Evolutionary conservation across 30 jellyfish, hydroid and myxozoan species (phyloP), one percentile per base, ranked within the genome.

Genomic region (Hydra vulgaris): DNA sequence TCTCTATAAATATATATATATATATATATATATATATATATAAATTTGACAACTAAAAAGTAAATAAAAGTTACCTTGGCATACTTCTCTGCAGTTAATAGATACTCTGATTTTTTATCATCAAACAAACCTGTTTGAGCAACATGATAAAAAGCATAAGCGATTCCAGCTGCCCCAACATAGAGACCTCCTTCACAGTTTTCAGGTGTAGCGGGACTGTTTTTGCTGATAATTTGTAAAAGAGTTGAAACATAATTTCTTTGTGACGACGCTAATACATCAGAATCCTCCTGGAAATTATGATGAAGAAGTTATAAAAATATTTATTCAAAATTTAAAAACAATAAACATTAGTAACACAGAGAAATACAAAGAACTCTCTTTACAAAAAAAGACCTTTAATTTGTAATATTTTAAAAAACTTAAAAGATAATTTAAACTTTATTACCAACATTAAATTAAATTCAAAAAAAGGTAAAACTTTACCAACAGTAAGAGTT

Each of bases 131-230:
- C 97, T 53, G 95, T 84, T 74, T 87, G 90, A 1, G 99, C 96
- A 17, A 93, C 99, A 79, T 93, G 99, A 56, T 87, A 93, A 71
- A 85, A 93, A 15, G 99, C 99, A 77, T 93, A 93, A 17, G 96
- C 99, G 70, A 93, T 88, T 18, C 99, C 99, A 8, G 96, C 96
- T 4, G 96, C 99, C 17, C 99, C 99, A 72, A 93, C 96, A 74
- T 93, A 93, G 83, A 93, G 54, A 16, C 82, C 99, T 12, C 99
- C 99, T 8, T 88, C 96, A 73, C 96, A 87, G 82, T 88, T 87
- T 55, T 93, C 99, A 0, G 96, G 88, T 12, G 84, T 71, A 15
- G 99, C 94, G 0, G 99, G 95, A 70, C 99, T 87, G 71, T 93
- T 93, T 69, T 93, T 93, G 74, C 84, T 82, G 26, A 93, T 93